These are phyloP conservation scores for Phyllotis vaccarum DNA, from an alignment of 2,797 vertebrate genomes.

Conservation along the genomic window DNA sequence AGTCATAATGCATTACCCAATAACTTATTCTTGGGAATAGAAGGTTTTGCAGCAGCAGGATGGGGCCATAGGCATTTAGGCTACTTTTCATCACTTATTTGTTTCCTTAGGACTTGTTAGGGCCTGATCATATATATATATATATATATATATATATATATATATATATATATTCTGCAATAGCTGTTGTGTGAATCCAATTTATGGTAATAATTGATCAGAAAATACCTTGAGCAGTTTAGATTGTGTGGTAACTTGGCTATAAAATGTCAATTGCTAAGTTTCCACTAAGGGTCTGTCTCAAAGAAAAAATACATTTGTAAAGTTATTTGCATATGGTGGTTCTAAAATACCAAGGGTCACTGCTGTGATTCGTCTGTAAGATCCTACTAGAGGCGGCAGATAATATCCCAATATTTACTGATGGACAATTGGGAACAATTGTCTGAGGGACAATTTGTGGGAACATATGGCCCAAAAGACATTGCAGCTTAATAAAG, in stretches of 20 bases:
- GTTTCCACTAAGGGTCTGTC: neutral
- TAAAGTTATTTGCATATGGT: neutral
- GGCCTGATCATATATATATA: neutral
- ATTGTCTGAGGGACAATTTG: too few species aligned
- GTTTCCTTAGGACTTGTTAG: neutral
- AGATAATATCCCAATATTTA: neutral
- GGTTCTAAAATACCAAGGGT: neutral
- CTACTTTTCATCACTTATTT: neutral
- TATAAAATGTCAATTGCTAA: neutral
- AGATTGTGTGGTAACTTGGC: neutral
- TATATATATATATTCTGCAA: too few species aligned
- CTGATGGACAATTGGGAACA: neutral
- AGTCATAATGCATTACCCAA: neutral
- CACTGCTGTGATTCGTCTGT: neutral
- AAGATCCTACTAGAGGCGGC: neutral
- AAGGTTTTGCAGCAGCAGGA: neutral
- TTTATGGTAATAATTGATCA: neutral
- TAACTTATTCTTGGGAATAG: neutral
- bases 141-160: too few species aligned
- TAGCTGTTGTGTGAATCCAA: neutral
- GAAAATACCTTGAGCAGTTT: neutral
- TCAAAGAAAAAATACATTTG: neutral
- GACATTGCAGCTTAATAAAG: neutral
- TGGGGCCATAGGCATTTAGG: neutral
- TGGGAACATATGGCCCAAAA: neutral